Evolutionary conservation across 2,797 vertebrate species (phyloP).

Genomic region (Chaenodraco wilsoni): DNA sequence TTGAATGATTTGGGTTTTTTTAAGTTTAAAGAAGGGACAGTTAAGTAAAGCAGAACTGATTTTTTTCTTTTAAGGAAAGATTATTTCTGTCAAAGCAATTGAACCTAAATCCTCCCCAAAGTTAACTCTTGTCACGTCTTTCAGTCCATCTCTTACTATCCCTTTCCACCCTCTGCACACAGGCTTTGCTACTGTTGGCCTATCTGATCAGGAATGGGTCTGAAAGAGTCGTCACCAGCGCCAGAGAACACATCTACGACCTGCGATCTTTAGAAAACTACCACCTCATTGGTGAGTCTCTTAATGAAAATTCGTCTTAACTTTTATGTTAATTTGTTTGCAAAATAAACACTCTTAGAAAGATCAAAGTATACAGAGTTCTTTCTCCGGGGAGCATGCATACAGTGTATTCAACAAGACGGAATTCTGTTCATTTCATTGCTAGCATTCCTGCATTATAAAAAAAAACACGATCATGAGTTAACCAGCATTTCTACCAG

Average conservation of each 20-base stretch:
- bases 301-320: constrained; percentile 55
- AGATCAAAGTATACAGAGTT: background rate
- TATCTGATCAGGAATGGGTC: constrained; percentile 99
- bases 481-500: background rate
- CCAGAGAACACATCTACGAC: constrained; percentile 99
- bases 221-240: constrained; percentile 98
- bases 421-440: background rate
- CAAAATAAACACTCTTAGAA: background rate
- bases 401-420: background rate
- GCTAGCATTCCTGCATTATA: no score
- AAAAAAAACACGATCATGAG: background rate
- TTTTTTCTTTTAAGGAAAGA: background rate
- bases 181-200: constrained; percentile 97
- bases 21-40: background rate
- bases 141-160: background rate
- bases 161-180: constrained; percentile 52
- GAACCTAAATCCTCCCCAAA: background rate
- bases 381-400: background rate
- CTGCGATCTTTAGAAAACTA: constrained; percentile 99
- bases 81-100: background rate
- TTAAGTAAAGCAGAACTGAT: background rate
- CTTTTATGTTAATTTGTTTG: background rate
- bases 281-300: constrained; percentile 94
- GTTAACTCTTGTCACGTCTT: background rate
- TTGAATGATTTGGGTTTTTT: background rate